Base-by-base conservation (phyloP, 2,888 invertebrate species). In the Myopa testacea region DNA sequence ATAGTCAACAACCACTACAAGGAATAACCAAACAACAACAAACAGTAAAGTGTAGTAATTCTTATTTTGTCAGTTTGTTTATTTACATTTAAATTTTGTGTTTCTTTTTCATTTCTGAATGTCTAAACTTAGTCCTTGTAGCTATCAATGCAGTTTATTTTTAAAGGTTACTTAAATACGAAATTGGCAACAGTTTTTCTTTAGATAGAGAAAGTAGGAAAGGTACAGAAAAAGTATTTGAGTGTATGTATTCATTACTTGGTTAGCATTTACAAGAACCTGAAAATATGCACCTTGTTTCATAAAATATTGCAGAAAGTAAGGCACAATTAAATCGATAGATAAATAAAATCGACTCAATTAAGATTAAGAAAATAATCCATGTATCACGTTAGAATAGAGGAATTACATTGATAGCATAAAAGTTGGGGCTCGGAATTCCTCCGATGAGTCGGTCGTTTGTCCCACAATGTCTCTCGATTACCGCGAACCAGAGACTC, bases 61-160 rank as follows among this genome's bases (percentile, higher is more conserved):
- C 26, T 50, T 69, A 4, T 69, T 68, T 3, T 14, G n/a, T 26
- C 19, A 45, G 52, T 50, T 34, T 10, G 19, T 69, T 26, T 45
- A 19, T n/a, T 26, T 26, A 52, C 45, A 69, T 69, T 69, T 19
- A 19, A 19, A 26, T 34, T 70, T 70, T 26, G 19, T 37, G 70
- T 70, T 55, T 62, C n/a, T 62, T 62, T 26, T n/a, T n/a, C 55
- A 55, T 6, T 55, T 55, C 5, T 3, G 52, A 72, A 60, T 34
- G 72, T 72, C 26, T 63, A 73, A 73, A 73, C 62, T 73, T 73
- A 73, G 63, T 73, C 73, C 73, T 73, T 63, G 73, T 63, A 62
- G 62, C 73, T 40, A 38, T 62, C 63, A 50, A 16, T 73, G 73
- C 72, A 40, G 72, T 73, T 63, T 60, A 72, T 45, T 60, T 16